Base-by-base conservation (phyloP, 1,140 invertebrate genomes). In the Achroia grisella region DNA sequence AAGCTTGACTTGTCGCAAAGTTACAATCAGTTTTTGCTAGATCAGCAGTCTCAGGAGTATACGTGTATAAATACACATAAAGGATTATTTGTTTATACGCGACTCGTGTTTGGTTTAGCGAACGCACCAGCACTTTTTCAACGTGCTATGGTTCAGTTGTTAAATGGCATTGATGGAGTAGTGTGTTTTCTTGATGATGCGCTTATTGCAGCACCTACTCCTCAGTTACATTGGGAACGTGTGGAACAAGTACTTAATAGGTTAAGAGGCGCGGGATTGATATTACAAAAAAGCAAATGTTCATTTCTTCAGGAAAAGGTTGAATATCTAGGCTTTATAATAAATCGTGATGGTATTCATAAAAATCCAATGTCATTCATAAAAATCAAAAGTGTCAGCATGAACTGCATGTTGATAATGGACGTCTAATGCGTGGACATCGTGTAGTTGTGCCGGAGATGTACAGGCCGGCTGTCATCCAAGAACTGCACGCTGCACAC, bases 311-410 rank as follows among this genome's bases (percentile, higher is more conserved):
- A 52, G 43, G 17, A 41, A 5, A 47, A 37, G 32, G 50, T 65
- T 17, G 33, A 14, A 8, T 86, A 71, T 48, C 44, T 86, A 23
- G 81, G 81, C 8, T 64, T 62, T 60, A 43, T 67, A 10, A 65
- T 87, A 10, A 45, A 72, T 39, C 56, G 62, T 37, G 17, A 70
- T 4, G 79, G 76, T 1, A 48, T 83, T 40, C 54, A 52, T 10
- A 56, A 68, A 0, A 56, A 73, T 48, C 41, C 44, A 13, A 49
- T n/a, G n/a, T n/a, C n/a, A n/a, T n/a, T n/a, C n/a, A n/a, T n/a
- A n/a, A n/a, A n/a, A n/a, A n/a, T n/a, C n/a, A n/a, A n/a, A n/a
- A n/a, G n/a, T n/a, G n/a, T n/a, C n/a, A 23, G 17, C 6, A 23
- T 23, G 6, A 23, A 23, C 2, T 23, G 17, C 6, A 2, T 23